phyloP scores from a whole-genome alignment of 1,140 invertebrate species.

The Drosophila parvula region DNA sequence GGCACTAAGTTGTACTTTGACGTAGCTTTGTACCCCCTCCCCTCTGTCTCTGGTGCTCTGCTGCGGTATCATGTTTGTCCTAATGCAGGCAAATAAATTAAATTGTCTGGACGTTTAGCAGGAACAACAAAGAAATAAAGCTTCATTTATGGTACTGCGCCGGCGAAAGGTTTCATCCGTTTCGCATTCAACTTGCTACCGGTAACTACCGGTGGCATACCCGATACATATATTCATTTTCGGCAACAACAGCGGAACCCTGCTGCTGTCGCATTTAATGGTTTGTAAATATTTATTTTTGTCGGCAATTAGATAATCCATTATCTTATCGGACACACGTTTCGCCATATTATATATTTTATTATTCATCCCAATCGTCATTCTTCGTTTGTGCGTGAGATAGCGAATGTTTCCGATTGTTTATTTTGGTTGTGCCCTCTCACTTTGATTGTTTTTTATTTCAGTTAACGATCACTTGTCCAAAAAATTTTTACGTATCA shows the following conservation, averaged over 20 bases:
- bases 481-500: slow-evolving; percentile 9
- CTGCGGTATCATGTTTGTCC: slow-evolving; percentile 52
- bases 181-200: slow-evolving; percentile 31
- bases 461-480: slow-evolving; percentile 19
- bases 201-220: background rate
- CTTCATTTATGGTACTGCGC: slow-evolving; percentile 33
- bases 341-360: slow-evolving; percentile 17
- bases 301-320: slow-evolving; percentile 11
- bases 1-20: slow-evolving; percentile 34
- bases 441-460: slow-evolving; percentile 3
- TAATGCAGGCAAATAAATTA: slow-evolving; percentile 68
- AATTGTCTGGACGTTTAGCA: slow-evolving; percentile 48
- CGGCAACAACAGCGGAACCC: background rate
- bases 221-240: slow-evolving; percentile 9
- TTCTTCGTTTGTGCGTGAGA: slow-evolving; percentile 17
- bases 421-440: slow-evolving; percentile 11
- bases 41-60: slow-evolving; percentile 7
- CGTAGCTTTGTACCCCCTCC: slow-evolving; percentile 11
- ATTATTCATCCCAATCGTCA: slow-evolving; percentile 25
- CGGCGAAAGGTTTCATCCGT: slow-evolving; percentile 21
- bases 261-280: slow-evolving; percentile 9
- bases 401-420: slow-evolving; percentile 1
- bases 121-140: slow-evolving; percentile 33
- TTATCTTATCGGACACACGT: slow-evolving; percentile 46
- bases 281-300: slow-evolving; percentile 12